These are phyloP conservation scores for Tichodroma muraria DNA, from an alignment of 2,113 vertebrate genomes.

Conservation along the genomic window DNA sequence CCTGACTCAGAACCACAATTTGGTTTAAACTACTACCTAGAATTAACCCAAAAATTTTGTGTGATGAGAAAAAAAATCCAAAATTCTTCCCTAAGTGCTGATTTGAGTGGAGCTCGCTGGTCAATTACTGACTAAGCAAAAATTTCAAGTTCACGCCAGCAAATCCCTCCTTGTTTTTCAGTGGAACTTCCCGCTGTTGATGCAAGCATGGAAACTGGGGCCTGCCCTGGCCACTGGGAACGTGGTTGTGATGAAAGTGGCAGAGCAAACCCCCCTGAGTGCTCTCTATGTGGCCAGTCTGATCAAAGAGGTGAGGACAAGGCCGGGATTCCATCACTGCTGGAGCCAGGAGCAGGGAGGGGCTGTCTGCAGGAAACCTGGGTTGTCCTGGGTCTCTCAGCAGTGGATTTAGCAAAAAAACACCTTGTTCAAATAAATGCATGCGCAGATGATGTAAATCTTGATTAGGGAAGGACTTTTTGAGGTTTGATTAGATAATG, in stretches of 20 bases:
- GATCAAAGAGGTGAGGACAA: slow-evolving; percentile 83
- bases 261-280: slow-evolving; percentile 90
- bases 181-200: slow-evolving; percentile 97
- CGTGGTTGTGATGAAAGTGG: slow-evolving; percentile 94
- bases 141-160: neutral
- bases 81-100: neutral
- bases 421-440: neutral
- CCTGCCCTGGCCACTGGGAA: slow-evolving; percentile 95
- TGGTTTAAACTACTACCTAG: neutral
- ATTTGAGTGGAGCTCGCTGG: neutral
- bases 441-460: neutral
- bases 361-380: neutral
- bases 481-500: neutral
- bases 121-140: neutral
- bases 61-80: neutral
- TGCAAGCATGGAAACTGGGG: slow-evolving; percentile 94
- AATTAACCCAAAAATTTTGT: neutral
- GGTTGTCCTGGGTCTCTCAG: neutral
- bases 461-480: neutral
- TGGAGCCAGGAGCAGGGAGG: neutral
- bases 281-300: slow-evolving; percentile 89
- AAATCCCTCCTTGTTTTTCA: slow-evolving; percentile 37
- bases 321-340: neutral
- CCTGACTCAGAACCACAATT: neutral
- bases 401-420: neutral